Evolutionary conservation across 2,113 vertebrate species (phyloP).

Genomic region (Guaruba guarouba): DNA sequence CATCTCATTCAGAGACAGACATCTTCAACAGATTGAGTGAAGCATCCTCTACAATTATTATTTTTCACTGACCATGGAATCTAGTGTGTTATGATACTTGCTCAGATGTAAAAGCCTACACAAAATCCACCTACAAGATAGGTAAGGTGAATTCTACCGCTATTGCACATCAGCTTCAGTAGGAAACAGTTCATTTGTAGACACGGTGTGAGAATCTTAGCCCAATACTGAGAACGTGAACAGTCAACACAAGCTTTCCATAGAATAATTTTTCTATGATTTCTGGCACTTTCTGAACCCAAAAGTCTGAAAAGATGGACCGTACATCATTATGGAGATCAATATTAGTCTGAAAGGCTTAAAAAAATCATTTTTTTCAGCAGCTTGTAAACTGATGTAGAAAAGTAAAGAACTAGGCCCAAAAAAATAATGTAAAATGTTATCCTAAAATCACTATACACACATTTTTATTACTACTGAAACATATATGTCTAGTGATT

Average conservation of each 20-base stretch:
- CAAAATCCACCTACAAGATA: not conserved
- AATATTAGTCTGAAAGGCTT: not conserved
- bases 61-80: not conserved
- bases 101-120: not conserved
- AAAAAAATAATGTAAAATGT: not conserved
- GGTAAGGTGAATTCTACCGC: not conserved
- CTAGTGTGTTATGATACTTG: not conserved
- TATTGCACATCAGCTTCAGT: not conserved
- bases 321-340: not conserved
- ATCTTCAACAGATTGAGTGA: not conserved
- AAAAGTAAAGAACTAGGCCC: not conserved
- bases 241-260: not conserved
- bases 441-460: not conserved
- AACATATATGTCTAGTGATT: not conserved
- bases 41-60: not conserved
- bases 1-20: not conserved
- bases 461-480: not conserved
- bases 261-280: not conserved
- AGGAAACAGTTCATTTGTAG: not conserved
- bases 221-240: fast-evolving
- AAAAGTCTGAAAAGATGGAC: not conserved
- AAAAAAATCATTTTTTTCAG: not conserved
- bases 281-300: not conserved
- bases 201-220: not conserved
- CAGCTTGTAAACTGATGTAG: not conserved